A percentile compares a stretch with the other conserved stretches of the same genome.
These are phyloP conservation scores for Theretra japonica DNA, from an alignment of 2,888 invertebrate species.

Conservation along the genomic window DNA sequence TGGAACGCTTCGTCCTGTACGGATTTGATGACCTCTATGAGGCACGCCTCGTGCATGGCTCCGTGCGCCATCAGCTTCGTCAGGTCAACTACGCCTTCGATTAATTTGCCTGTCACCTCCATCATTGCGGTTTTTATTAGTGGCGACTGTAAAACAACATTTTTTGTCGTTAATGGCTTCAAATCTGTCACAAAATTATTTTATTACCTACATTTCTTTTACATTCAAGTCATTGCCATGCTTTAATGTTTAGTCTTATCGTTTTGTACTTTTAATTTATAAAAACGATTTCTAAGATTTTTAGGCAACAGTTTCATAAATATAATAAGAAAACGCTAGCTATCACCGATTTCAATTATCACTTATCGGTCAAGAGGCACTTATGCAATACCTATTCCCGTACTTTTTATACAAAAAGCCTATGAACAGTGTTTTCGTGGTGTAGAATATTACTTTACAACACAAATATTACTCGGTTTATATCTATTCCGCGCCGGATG, in stretches of 20 bases:
- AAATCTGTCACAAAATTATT: neutral
- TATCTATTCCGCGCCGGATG: slow-evolving; percentile 3
- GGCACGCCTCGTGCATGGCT: slow-evolving; percentile 81
- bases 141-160: slow-evolving; percentile 67
- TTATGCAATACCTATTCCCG: too few species aligned
- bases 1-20: slow-evolving; percentile 72
- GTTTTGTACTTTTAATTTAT: neutral
- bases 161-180: neutral
- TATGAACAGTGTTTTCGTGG: too few species aligned
- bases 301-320: neutral
- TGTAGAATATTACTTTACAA: too few species aligned
- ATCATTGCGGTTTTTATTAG: slow-evolving; percentile 75
- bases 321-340: too few species aligned
- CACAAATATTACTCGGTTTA: neutral
- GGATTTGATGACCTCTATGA: slow-evolving; percentile 74
- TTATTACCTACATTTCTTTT: neutral
- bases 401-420: too few species aligned
- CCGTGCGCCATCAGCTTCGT: slow-evolving; percentile 79
- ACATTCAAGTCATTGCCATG: neutral
- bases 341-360: too few species aligned
- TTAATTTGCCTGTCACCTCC: slow-evolving; percentile 69
- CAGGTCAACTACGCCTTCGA: slow-evolving; percentile 70
- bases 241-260: neutral
- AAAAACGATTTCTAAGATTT: neutral
- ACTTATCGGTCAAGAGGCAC: too few species aligned